These are phyloP conservation scores for Sphaerophoria rueppellii DNA, from an alignment of 2,888 invertebrate species.

Conservation along the genomic window DNA sequence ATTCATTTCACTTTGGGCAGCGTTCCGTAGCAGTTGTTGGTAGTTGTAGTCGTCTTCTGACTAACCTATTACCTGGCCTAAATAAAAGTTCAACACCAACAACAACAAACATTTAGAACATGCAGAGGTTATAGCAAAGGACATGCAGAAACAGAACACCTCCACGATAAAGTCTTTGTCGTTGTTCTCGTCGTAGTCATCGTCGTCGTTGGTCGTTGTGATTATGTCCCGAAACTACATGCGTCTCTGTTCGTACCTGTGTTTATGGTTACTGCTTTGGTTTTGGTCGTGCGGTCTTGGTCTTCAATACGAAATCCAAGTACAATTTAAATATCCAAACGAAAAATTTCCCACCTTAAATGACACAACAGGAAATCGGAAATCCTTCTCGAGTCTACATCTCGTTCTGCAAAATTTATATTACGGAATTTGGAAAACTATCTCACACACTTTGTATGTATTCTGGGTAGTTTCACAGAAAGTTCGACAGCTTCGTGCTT, in stretches of 20 bases:
- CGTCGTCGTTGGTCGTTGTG: neutral
- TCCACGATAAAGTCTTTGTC: slow-evolving; percentile 39
- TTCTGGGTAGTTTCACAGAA: slow-evolving; percentile 9
- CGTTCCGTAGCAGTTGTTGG: neutral
- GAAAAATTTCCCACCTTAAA: slow-evolving; percentile 58
- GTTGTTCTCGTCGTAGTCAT: slow-evolving; percentile 9
- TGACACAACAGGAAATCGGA: slow-evolving; percentile 49
- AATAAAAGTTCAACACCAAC: slow-evolving; percentile 49
- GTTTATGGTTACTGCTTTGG: slow-evolving; percentile 58
- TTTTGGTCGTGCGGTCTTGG: slow-evolving; percentile 36
- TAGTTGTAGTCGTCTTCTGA: neutral
- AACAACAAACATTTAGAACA: slow-evolving; percentile 4
- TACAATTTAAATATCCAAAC: slow-evolving; percentile 48
- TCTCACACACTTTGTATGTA: slow-evolving; percentile 12
- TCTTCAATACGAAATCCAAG: slow-evolving; percentile 26
- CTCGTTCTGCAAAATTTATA: neutral
- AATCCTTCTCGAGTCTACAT: neutral
- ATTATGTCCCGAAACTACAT: neutral
- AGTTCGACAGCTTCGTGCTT: slow-evolving; percentile 32
- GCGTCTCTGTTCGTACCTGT: slow-evolving; percentile 37
- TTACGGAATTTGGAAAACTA: slow-evolving; percentile 22
- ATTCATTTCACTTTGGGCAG: slow-evolving; percentile 24
- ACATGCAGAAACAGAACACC: neutral
- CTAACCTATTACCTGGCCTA: slow-evolving; percentile 64
- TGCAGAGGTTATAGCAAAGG: slow-evolving; percentile 23